These are phyloP conservation scores for Oryctes rhinoceros DNA, from an alignment of 1,140 invertebrate species.

Conservation along the genomic window DNA sequence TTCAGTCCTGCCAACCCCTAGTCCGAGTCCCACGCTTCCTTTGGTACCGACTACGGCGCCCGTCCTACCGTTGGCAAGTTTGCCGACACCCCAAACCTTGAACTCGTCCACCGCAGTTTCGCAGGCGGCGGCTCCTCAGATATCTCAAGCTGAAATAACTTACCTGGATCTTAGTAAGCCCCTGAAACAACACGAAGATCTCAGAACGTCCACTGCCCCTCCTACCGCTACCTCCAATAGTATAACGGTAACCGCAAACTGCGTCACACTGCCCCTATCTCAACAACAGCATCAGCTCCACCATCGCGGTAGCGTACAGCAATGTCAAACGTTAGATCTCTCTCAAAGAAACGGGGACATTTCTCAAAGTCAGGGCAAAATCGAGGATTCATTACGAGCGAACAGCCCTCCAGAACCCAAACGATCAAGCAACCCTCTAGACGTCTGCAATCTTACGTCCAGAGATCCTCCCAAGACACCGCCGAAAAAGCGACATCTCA, in stretches of 20 bases:
- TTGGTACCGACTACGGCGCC: slow-evolving; percentile 50
- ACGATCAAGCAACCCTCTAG: slow-evolving; percentile 67
- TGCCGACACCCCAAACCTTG: slow-evolving; percentile 48
- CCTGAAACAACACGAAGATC: slow-evolving; percentile 41
- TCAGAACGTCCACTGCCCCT: slow-evolving; percentile 24
- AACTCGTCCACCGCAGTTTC: slow-evolving; percentile 54
- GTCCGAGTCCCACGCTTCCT: slow-evolving; percentile 65
- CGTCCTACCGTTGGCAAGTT: slow-evolving; percentile 46
- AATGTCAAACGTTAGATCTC: slow-evolving; percentile 46
- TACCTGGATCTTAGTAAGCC: slow-evolving; percentile 46
- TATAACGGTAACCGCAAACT: slow-evolving; percentile 26
- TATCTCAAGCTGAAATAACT: slow-evolving; percentile 41
- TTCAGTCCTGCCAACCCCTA: slow-evolving; percentile 64
- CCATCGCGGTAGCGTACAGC: slow-evolving; percentile 44
- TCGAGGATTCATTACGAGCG: slow-evolving; percentile 50
- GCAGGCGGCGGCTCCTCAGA: slow-evolving; percentile 2
- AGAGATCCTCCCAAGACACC: slow-evolving; percentile 68
- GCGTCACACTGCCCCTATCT: slow-evolving; percentile 18
- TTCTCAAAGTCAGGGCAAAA: slow-evolving; percentile 47
- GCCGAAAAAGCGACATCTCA: slow-evolving; percentile 61
- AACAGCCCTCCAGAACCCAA: slow-evolving; percentile 53
- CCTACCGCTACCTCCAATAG: slow-evolving; percentile 22
- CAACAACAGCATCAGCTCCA: slow-evolving; percentile 19
- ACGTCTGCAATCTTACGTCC: slow-evolving; percentile 72
- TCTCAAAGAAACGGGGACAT: slow-evolving; percentile 47